Evolutionary conservation across 64 coral and sea anemone genomes (phyloP).

Genomic region (Stichodactyla mertensii): DNA sequence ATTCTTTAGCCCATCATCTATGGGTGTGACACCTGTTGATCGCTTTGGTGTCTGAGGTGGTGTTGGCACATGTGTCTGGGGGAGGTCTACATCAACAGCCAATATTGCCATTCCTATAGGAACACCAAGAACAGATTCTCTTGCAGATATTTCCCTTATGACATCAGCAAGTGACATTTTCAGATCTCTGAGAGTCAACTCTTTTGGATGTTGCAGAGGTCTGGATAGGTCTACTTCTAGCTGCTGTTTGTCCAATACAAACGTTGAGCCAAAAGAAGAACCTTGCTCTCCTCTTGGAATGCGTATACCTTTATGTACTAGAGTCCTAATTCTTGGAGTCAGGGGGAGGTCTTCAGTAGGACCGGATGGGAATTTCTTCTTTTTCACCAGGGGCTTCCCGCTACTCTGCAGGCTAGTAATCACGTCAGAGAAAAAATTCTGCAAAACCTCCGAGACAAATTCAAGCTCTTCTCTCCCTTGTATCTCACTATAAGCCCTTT

Average conservation of each 20-base stretch:
- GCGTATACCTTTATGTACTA: conserved; percentile 13
- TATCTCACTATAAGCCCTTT: conserved; percentile 43
- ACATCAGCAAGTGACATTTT: conserved; percentile 68
- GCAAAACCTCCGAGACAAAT: conserved; percentile 24
- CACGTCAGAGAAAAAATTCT: conserved; percentile 51
- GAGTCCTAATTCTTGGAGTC: conserved; percentile 21
- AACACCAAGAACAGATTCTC: conserved; percentile 59
- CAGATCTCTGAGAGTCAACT: conserved; percentile 58
- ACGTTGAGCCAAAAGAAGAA: conserved; percentile 26
- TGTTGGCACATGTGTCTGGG: conserved; percentile 50
- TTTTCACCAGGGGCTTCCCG: background rate
- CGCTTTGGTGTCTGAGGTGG: conserved; percentile 68
- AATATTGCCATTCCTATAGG: conserved; percentile 67
- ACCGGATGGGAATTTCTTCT: conserved; percentile 28
- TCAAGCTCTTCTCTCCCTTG: conserved; percentile 42
- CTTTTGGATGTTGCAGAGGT: conserved; percentile 31
- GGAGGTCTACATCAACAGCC: conserved; percentile 66
- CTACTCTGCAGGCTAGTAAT: conserved; percentile 18
- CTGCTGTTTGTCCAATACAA: conserved; percentile 43
- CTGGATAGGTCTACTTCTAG: too few species aligned
- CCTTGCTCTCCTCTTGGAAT: conserved; percentile 36
- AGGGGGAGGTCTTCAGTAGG: conserved; percentile 23
- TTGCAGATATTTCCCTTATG: conserved; percentile 60
- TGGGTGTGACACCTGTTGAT: conserved; percentile 32
- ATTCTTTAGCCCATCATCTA: background rate